phyloP scores from a whole-genome alignment of 2,113 vertebrate genomes.

The Globicephala melas region DNA sequence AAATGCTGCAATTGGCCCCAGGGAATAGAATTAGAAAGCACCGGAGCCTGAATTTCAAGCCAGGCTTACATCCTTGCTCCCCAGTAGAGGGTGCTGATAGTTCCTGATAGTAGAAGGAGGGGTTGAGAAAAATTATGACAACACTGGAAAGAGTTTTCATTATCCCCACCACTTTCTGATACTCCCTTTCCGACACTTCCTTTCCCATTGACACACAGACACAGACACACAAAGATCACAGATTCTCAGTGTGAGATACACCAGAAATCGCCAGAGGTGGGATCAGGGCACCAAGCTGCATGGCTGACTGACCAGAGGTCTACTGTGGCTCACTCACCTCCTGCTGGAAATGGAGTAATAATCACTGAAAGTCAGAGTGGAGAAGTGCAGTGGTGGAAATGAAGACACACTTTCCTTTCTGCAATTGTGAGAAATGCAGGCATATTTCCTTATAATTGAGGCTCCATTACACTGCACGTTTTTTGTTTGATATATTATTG shows the following conservation, averaged over 20 bases:
- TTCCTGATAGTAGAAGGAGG: neutral
- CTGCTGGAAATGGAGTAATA: neutral
- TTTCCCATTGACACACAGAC: too few relatives aligned
- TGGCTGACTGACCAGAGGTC: neutral
- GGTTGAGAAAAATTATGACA: neutral
- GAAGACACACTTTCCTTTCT: neutral
- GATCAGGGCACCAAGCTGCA: neutral
- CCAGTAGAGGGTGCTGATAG: neutral
- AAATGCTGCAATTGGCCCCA: neutral
- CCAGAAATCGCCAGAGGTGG: neutral
- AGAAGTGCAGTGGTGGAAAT: neutral
- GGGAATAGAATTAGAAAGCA: neutral
- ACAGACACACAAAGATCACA: neutral
- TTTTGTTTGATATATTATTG: neutral
- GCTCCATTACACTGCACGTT: neutral
- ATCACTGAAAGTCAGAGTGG: neutral
- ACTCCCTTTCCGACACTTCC: neutral
- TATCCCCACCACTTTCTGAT: neutral
- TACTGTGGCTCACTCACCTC: accelerated
- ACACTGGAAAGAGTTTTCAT: neutral
- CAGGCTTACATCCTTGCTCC: neutral
- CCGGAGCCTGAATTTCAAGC: neutral
- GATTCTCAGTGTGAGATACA: neutral
- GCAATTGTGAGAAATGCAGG: neutral
- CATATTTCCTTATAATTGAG: neutral